Percentiles rank a stretch among this genome's conserved stretches.
phyloP scores from a whole-genome alignment of 1,140 invertebrate genomes.

The Thereuonema tuberculata region DNA sequence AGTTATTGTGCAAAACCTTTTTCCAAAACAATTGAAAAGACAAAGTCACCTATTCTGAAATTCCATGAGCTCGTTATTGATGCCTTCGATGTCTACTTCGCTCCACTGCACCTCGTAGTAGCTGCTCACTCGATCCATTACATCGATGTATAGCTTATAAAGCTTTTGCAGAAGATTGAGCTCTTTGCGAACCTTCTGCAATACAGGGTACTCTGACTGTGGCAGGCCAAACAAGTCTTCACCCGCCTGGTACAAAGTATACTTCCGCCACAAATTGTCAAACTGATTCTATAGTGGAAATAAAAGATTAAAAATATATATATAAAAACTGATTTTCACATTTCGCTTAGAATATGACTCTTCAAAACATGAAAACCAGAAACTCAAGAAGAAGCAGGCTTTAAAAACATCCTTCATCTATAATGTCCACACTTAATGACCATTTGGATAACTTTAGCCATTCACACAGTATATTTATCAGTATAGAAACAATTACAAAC shows the following conservation, averaged over 20 bases:
- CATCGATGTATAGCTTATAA: slow-evolving; percentile 91
- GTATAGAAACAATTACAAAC: no score
- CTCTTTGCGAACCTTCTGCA: slow-evolving; percentile 85
- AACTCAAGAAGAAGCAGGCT: no score
- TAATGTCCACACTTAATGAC: no score
- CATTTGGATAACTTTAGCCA: no score
- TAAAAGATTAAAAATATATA: no score
- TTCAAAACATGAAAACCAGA: no score
- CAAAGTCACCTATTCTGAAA: slow-evolving; percentile 76
- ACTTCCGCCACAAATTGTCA: slow-evolving; percentile 84
- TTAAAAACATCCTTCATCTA: no score
- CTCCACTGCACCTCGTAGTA: slow-evolving; percentile 95
- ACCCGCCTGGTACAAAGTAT: slow-evolving; percentile 81
- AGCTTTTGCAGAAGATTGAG: slow-evolving; percentile 90
- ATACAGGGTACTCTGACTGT: slow-evolving; percentile 77
- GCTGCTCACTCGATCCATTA: slow-evolving; percentile 86
- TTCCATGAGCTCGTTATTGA: slow-evolving; percentile 92
- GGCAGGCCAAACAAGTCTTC: slow-evolving; percentile 85
- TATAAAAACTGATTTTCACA: no score
- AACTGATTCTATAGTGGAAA: slow-evolving; percentile 58
- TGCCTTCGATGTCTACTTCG: slow-evolving; percentile 92
- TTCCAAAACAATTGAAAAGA: no score
- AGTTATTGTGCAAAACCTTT: no score
- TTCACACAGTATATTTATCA: no score
- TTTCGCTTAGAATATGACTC: no score